Conservation (phyloP, 2,888 invertebrate genomes). For the Alentia gelatinosa region DNA sequence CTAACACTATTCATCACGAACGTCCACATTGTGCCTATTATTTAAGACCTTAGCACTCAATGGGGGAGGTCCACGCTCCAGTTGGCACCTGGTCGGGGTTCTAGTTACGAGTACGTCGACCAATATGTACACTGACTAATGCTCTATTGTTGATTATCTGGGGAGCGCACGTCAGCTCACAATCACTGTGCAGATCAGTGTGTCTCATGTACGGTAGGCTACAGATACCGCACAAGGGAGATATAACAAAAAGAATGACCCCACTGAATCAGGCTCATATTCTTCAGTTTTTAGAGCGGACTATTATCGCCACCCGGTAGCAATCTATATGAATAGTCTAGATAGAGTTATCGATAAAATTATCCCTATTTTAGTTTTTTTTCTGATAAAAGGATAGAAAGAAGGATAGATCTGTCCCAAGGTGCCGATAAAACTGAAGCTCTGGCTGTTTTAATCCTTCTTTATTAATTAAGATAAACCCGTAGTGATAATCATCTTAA, state of each 20-base stretch:
- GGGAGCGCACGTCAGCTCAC: no score
- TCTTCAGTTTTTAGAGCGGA: no score
- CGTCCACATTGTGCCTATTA: neutral
- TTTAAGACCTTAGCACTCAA: neutral
- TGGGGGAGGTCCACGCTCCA: neutral
- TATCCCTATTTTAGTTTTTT: neutral
- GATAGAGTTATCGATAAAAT: neutral
- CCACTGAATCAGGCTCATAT: no score
- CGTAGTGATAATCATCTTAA: constrained; percentile 2
- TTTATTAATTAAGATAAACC: constrained; percentile 4
- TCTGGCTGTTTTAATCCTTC: neutral
- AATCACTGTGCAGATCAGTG: no score
- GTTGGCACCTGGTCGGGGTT: neutral
- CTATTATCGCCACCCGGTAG: neutral
- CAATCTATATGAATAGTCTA: neutral
- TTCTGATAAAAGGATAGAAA: neutral
- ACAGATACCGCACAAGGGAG: no score
- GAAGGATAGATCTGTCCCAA: neutral
- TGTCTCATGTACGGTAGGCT: no score
- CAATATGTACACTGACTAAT: neutral
- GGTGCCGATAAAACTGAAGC: neutral
- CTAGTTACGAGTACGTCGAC: neutral
- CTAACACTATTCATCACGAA: neutral
- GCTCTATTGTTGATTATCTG: neutral
- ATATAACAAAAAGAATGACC: no score